Evolutionary conservation across 2,888 invertebrate genomes (phyloP).

Genomic region (Plagodis pulveraria): DNA sequence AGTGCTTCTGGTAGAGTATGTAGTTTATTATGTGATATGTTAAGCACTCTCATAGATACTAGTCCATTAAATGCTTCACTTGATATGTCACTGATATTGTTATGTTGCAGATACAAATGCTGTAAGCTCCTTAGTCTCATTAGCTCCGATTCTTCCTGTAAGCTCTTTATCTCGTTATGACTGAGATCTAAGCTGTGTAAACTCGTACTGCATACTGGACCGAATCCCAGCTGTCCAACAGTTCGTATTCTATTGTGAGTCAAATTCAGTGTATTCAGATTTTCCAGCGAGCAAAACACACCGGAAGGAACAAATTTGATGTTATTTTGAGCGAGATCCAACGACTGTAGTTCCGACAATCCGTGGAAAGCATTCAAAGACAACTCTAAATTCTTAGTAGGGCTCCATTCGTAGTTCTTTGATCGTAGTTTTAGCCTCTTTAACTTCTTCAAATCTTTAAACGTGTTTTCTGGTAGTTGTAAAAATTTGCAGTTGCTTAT

Average conservation of each 20-base stretch:
- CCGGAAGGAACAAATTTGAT: conserved; percentile 91
- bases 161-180: conserved; percentile 89
- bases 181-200: conserved; percentile 92
- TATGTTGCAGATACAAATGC: conserved; percentile 92
- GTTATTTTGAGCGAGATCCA: conserved; percentile 94
- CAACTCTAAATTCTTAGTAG: conserved; percentile 90
- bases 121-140: conserved; percentile 91
- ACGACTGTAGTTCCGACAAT: conserved; percentile 90
- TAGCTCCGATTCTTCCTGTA: conserved; percentile 91
- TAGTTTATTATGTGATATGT: conserved; percentile 94
- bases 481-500: conserved; percentile 93
- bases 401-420: conserved; percentile 92
- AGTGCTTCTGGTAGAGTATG: conserved; percentile 92
- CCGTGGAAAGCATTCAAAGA: conserved; percentile 89
- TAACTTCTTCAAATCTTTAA: conserved; percentile 92
- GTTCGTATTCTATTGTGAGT: conserved; percentile 93
- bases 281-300: conserved; percentile 91
- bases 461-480: conserved; percentile 90
- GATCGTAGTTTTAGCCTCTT: conserved; percentile 92
- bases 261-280: conserved; percentile 92
- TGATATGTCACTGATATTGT: conserved; percentile 92
- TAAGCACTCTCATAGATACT: conserved; percentile 91
- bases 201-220: conserved; percentile 87
- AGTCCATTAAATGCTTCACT: conserved; percentile 92
- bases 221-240: conserved; percentile 90